Evolutionary conservation across 2,797 vertebrate genomes (phyloP), one percentile per base, ranked within the genome.

Genomic region (Gambelia wislizenii): DNA sequence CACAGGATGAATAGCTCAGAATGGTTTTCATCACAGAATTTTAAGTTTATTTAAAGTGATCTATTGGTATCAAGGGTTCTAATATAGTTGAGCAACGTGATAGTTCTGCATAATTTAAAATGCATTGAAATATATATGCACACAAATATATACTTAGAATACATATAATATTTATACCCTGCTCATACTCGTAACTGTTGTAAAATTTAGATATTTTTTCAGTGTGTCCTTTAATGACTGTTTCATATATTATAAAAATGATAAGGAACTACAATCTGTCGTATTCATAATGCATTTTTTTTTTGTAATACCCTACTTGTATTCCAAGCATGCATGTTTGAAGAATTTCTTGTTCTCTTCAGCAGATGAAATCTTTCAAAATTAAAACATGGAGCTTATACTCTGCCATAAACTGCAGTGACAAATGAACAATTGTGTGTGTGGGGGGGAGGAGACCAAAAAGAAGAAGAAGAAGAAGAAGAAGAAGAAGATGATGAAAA

Each of bases 1-100:
- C 88, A 89, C 49, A 92, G 81, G 83, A 93, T 94, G 64, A 95
- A 94, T 93, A 95, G 92, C 89, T 94, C 89, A 78, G 42, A 90
- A 91, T 92, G 52, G 75, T 83, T 93, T 95, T 91, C 49, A 86
- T 94, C 27, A 67, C 70, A 90, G 36, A 86, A 44, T 94, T 92
- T 92, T 89, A 85, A 92, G 39, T 94, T 96, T 92, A 39, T 91
- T 95, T 93, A 87, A 94, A 94, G 74, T 83, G 49, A 22, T 89
- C n/a, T 86, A n/a, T 87, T 91, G 72, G 1, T 89, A 92, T 89
- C 74, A 80, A 79, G n/a, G 87, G 7, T 59, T 92, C 67, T 74
- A 90, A 89, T n/a, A 85, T 64, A 92, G 91, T 89, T 90, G 90
- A 91, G 81, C 54, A 92, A 52, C 9, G 20, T 85, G 64, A 1